phyloP scores from a whole-genome alignment of 2,113 vertebrate genomes.

The Opisthocomus hoazin region DNA sequence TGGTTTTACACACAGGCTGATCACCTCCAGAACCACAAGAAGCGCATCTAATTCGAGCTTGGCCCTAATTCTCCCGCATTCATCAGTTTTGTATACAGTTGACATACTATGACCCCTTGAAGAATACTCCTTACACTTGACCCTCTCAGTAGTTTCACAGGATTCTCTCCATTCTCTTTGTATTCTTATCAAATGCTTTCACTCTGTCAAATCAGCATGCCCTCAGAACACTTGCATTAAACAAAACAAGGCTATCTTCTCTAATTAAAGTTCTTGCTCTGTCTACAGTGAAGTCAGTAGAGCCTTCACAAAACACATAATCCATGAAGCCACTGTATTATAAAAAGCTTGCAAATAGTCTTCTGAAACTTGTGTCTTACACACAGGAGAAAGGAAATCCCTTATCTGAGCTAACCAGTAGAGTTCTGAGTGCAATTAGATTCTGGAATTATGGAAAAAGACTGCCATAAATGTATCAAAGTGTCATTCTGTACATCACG shows the following conservation, averaged over 20 bases:
- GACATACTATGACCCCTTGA: not conserved
- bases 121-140: slow-evolving; percentile 15
- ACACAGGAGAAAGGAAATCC: not conserved
- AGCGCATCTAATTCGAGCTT: slow-evolving; percentile 9
- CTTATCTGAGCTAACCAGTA: not conserved
- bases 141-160: slow-evolving; percentile 27
- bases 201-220: slow-evolving; percentile 17
- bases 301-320: not conserved
- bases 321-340: not conserved
- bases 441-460: not conserved
- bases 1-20: not conserved
- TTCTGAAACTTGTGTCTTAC: not conserved
- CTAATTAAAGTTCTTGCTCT: not conserved
- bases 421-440: not conserved
- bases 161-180: slow-evolving; percentile 16
- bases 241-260: slow-evolving; percentile 30
- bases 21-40: slow-evolving; percentile 18
- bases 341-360: not conserved
- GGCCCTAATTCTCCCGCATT: not conserved
- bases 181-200: slow-evolving; percentile 43
- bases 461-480: not conserved
- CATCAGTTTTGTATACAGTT: slow-evolving; percentile 10
- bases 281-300: not conserved
- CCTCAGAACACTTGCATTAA: slow-evolving; percentile 30
- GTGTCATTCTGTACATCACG: not conserved